A percentile compares a stretch with the other conserved stretches of the same genome.
These are phyloP conservation scores for Chamaetylas fuelleborni DNA, from an alignment of 2,113 vertebrate species.

Conservation along the genomic window DNA sequence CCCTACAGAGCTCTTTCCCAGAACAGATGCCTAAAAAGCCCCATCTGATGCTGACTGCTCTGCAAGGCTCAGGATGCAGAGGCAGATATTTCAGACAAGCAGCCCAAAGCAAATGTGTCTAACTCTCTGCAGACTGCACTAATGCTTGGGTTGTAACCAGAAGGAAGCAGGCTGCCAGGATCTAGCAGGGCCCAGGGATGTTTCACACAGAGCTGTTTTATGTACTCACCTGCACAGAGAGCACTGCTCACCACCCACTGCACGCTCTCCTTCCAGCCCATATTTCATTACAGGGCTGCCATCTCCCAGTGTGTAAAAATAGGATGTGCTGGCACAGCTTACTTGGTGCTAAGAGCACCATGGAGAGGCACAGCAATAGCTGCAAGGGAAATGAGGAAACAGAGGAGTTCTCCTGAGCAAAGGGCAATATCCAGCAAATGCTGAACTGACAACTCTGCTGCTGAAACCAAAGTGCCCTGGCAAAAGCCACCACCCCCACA, in stretches of 20 bases:
- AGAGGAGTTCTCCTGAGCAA: background rate
- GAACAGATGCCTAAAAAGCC: background rate
- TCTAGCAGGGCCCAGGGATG: background rate
- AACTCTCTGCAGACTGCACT: background rate
- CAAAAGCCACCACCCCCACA: background rate
- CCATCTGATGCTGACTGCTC: background rate
- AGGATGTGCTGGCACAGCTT: conserved; percentile 10
- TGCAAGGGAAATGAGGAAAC: background rate
- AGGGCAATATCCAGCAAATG: background rate
- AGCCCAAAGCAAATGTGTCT: background rate
- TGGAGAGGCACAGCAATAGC: background rate
- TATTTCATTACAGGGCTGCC: background rate
- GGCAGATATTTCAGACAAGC: background rate
- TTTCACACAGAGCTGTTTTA: background rate
- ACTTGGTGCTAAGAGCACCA: background rate
- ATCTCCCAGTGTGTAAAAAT: background rate
- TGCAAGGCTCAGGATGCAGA: background rate
- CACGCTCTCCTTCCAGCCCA: background rate
- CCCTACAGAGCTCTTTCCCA: background rate
- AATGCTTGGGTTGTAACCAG: background rate
- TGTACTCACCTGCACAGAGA: background rate
- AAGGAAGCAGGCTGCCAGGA: background rate
- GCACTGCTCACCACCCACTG: background rate
- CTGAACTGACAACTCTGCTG: background rate
- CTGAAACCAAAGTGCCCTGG: background rate